phyloP scores from a whole-genome alignment of 2,797 vertebrate genomes.

The Melanogrammus aeglefinus region DNA sequence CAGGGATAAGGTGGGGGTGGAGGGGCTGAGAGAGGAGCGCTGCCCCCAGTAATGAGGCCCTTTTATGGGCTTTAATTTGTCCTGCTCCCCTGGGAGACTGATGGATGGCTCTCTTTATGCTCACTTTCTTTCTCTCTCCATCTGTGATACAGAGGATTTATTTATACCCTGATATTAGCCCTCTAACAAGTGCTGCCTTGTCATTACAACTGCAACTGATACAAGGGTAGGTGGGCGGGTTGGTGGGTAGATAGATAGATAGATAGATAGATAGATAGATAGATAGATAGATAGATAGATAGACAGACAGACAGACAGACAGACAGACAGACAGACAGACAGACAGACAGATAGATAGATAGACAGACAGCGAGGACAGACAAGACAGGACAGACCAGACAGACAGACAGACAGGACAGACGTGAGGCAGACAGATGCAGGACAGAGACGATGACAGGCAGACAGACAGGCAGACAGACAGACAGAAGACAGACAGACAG shows the following conservation, averaged over 20 bases:
- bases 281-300: no score
- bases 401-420: no score
- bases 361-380: constrained; percentile 17
- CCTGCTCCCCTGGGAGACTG: constrained; percentile 71
- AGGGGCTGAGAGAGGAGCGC: constrained; percentile 67
- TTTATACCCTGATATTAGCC: constrained; percentile 76
- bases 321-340: constrained; percentile 16
- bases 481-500: neutral
- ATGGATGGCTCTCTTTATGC: constrained; percentile 75
- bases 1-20: constrained; percentile 62
- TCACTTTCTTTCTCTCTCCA: constrained; percentile 70
- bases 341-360: constrained; percentile 25
- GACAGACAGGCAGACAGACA: no score
- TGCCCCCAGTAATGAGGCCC: constrained; percentile 75
- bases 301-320: neutral
- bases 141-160: constrained; percentile 74
- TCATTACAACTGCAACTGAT: constrained; percentile 45
- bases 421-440: no score
- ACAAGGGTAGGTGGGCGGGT: constrained; percentile 11
- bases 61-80: constrained; percentile 80
- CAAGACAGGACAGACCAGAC: constrained; percentile 12
- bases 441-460: neutral
- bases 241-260: constrained; percentile 22
- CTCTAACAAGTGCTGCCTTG: constrained; percentile 73
- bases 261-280: neutral